Evolutionary conservation across 2,113 vertebrate species (phyloP), one percentile per base, ranked within the genome.

Genomic region (rabbit (Oryctolagus cuniculus)): DNA sequence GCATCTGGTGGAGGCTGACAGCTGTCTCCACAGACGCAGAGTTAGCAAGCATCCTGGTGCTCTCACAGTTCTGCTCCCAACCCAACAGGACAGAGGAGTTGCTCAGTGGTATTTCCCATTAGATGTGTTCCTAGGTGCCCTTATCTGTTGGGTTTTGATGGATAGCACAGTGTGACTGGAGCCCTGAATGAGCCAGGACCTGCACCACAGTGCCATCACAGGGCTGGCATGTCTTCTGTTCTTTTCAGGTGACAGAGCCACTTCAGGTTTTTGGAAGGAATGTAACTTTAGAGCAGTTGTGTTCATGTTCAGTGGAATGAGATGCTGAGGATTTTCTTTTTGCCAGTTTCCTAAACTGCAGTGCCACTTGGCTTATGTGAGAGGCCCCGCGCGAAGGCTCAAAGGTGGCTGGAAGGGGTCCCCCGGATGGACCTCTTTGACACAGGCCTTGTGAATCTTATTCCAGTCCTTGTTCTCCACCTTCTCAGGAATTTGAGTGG

Each of bases 241-340:
- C 27, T 82, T 87, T 91, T 80, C 80, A n/a, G 3, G 0, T 63
- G 38, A 61, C 29, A 25, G 63, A 87, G 38, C 80, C 79, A 53
- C 25, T 75, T 87, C 89, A 85, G 31, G 51, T 27, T 89, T 93
- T 84, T 55, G 64, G 92, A 77, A 93, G 36, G 58, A 73, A 83
- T 27, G 7, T 67, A 61, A 84, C 70, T 72, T 44, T 83, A 87
- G 75, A 80, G 44, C 58, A 36, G 83, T 88, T 58, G 64, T 58
- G 75, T 87, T 95, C 66, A 24, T 80, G 64, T 91, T 94, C 90
- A 91, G n/a, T 93, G 83, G 84, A 81, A 74, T 66, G 75, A 91
- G 95, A 86, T 82, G 58, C 86, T 82, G 36, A 80, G 66, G 58
- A 66, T 74, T 96, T 91, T 86, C 79, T 83, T 90, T 87, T 61